phyloP scores from a whole-genome alignment of 2,797 vertebrate species.

The Cossypha caffra region DNA sequence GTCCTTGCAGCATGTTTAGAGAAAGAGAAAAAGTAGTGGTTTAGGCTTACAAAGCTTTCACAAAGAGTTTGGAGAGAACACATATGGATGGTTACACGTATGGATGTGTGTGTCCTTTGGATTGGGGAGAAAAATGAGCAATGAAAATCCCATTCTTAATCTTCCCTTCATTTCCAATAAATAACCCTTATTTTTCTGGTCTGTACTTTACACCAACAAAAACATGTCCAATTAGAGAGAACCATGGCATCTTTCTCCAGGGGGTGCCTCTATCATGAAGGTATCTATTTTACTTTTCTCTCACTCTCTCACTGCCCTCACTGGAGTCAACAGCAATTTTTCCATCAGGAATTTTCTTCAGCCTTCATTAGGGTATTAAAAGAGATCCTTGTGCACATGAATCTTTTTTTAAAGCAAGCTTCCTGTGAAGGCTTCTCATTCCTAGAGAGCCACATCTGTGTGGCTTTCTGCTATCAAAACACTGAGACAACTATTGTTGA shows the following conservation, averaged over 20 bases:
- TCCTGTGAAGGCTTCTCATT: neutral
- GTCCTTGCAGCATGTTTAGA: neutral
- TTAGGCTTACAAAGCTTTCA: neutral
- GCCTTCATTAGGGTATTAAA: neutral
- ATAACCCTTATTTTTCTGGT: neutral
- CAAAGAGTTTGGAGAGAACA: neutral
- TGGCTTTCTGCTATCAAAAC: neutral
- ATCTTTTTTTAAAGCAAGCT: neutral
- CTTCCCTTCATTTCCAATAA: neutral
- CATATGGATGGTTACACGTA: neutral
- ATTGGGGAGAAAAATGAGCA: neutral
- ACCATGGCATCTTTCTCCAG: neutral
- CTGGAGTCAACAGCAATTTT: neutral
- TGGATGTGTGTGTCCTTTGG: neutral
- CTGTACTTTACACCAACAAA: neutral
- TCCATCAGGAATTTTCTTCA: neutral
- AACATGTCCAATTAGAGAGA: neutral
- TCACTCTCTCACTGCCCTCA: neutral
- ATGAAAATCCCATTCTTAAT: neutral
- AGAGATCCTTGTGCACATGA: neutral
- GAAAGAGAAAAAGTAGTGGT: neutral
- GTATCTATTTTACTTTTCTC: neutral
- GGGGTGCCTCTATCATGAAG: neutral
- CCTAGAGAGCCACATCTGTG: neutral
- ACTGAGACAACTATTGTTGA: neutral